phyloP scores from a whole-genome alignment of 2,888 invertebrate genomes.

The Oligia latruncula region DNA sequence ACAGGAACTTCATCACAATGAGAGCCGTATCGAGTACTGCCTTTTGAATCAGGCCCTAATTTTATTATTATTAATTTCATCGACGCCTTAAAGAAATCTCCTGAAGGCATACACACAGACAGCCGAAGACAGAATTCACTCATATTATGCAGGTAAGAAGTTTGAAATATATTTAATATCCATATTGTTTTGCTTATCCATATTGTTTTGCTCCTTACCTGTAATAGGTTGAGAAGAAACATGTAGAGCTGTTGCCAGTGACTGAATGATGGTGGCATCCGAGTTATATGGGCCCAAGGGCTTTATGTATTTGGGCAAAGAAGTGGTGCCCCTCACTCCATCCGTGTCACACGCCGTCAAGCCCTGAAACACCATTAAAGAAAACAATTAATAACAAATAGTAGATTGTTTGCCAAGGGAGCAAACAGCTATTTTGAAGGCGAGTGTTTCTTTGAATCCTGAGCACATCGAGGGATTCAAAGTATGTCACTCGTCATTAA shows the following conservation, averaged over 20 bases:
- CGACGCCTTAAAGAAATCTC: not conserved
- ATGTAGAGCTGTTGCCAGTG: conserved; percentile 98
- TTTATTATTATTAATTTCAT: not conserved
- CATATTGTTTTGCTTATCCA: not conserved
- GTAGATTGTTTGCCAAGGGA: too few species aligned
- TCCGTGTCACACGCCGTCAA: conserved; percentile 96
- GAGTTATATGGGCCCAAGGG: conserved; percentile 95
- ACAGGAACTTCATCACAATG: too few species aligned
- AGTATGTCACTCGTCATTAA: too few species aligned
- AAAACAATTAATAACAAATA: not conserved
- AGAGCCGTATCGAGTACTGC: too few species aligned
- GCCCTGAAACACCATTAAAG: conserved; percentile 88
- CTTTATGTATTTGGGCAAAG: conserved; percentile 95
- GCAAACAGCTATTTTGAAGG: too few species aligned
- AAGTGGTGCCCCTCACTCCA: conserved; percentile 95
- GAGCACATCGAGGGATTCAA: too few species aligned
- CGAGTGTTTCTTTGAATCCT: too few species aligned
- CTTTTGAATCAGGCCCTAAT: too few species aligned
- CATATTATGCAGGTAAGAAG: not conserved
- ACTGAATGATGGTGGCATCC: conserved; percentile 97
- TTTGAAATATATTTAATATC: not conserved
- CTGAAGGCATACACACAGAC: not conserved
- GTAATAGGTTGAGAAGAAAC: conserved; percentile 96
- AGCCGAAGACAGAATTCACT: not conserved
- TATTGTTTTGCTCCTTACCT: conserved; percentile 77